Conservation (phyloP, 2,113 vertebrate genomes). For the Clarias batrachus region DNA sequence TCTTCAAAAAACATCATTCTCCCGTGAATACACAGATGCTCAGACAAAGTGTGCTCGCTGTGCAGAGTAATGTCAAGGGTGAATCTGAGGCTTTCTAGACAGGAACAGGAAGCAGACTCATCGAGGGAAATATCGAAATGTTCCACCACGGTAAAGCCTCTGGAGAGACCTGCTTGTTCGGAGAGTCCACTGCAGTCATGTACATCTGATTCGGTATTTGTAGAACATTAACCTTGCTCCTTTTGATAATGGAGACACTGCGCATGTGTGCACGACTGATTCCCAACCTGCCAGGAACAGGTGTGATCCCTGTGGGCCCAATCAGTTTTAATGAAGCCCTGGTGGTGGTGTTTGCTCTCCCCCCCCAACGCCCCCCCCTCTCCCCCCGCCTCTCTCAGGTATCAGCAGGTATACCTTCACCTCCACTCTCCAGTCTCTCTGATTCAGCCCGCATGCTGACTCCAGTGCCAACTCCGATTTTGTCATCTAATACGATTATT, state of each 20-base stretch:
- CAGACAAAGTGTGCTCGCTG: neutral
- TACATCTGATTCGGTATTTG: conserved; percentile 33
- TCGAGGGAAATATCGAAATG: conserved; percentile 23
- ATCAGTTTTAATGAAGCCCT: conserved; percentile 83
- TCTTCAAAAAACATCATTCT: neutral
- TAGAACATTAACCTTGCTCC: conserved; percentile 36
- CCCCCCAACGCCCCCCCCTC: neutral
- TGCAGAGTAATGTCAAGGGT: neutral
- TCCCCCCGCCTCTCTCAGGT: conserved; percentile 45
- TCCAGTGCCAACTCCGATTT: neutral
- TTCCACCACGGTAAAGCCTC: neutral
- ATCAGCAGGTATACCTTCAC: conserved; percentile 44
- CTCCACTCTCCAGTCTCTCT: conserved; percentile 34
- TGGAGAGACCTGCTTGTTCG: conserved; percentile 28
- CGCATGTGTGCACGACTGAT: conserved; percentile 53
- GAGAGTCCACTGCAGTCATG: conserved; percentile 32
- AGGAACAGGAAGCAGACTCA: neutral
- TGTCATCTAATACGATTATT: neutral
- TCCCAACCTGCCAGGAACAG: conserved; percentile 74
- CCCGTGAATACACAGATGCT: neutral
- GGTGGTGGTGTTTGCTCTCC: conserved; percentile 60
- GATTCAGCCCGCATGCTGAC: conserved; percentile 32
- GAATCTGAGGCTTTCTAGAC: neutral
- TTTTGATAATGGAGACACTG: conserved; percentile 35
- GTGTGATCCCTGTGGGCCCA: conserved; percentile 72